Base-by-base conservation (phyloP, 2,113 vertebrate genomes). In the Odocoileus hemionus region DNA sequence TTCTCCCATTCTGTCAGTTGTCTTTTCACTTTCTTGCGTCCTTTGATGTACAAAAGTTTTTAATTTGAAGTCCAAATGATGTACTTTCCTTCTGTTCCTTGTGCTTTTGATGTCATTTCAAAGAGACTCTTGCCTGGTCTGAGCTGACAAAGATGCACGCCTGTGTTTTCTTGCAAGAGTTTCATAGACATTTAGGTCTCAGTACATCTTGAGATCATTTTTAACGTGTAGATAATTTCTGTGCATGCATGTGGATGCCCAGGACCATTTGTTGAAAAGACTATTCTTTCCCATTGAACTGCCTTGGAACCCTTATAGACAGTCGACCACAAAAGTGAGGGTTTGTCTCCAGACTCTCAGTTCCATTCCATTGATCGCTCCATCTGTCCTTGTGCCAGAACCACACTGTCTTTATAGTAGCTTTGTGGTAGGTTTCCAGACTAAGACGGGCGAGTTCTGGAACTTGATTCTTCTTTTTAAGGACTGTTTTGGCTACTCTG, bases 371-470 rank as follows among this genome's bases (percentile, higher is more conserved):
- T 19, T 2, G n/a, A 19, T 2, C 45, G 19, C 4, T 0, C 3
- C 1, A 0, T 43, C 19, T 1, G 1, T 30, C 19, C 61, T 47
- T 7, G 16, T 1, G 67, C 13, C 45, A 1, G 5, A 1, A 7
- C 33, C 64, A 13, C 58, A 1, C 89, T 60, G 70, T 58, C 14
- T 25, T 83, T 28, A 17, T 10, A 2, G 13, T 1, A 15, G 17
- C 5, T 7, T 28, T 10, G 5, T 0, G 25, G 93, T 11, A 13
- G 47, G 47, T 54, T 76, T 57, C 36, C 55, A 61, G 14, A 55
- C 60, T 7, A 43, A 23, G 10, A 33, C 6, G 17, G 14, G 7
- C 21, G n/a, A 30, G 19, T 21, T 17, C 25, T 84, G 21, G 25
- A 26, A 45, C 17, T 12, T 76, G 9, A 5, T 30, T 21, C 55